Evolutionary conservation across 2,888 invertebrate genomes (phyloP), one percentile per base, ranked within the genome.

Genomic region (Napeogenes inachia): DNA sequence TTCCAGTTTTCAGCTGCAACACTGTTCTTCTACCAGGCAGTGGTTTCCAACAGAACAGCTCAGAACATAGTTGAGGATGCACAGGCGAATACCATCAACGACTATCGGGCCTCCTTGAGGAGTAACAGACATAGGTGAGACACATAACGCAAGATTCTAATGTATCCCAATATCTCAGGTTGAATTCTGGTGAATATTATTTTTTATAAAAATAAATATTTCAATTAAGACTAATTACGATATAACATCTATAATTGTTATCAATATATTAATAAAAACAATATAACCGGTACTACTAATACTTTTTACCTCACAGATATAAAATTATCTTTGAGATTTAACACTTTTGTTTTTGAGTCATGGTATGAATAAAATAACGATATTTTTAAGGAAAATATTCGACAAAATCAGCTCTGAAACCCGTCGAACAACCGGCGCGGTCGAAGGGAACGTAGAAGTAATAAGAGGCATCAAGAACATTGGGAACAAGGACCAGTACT

Each of bases 401-500:
- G 91, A 91, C 71, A 92, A 92, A 77, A 74, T 92, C 70, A 82
- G 90, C 71, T 92, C 91, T 2, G 92, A 92, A 72, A 91, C 92
- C 0, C 80, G 92, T 21, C 75, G 91, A 45, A 74, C 85, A 1
- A 85, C 91, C 69, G 92, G 92, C 33, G 71, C 85, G 6, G 74
- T 85, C 2, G 84, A 84, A 66, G 92, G 92, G 33, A 91, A 88
- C 73, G 85, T 92, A 0, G 92, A 92, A 76, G 91, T 93, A 1
- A 92, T 93, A 57, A 78, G 78, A 64, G 87, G 92, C 13, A 89
- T 92, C 57, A 81, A 87, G 57, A 92, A 83, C 69, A 92, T 92
- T 54, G 72, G 72, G 12, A 84, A 92, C 73, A 92, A 91, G 71
- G 92, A 92, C 68, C 91, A 92, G 65, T 91, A 91, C 69, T 92